Evolutionary conservation across 1,140 invertebrate species (phyloP).

Genomic region (Scaptomyza graminum): DNA sequence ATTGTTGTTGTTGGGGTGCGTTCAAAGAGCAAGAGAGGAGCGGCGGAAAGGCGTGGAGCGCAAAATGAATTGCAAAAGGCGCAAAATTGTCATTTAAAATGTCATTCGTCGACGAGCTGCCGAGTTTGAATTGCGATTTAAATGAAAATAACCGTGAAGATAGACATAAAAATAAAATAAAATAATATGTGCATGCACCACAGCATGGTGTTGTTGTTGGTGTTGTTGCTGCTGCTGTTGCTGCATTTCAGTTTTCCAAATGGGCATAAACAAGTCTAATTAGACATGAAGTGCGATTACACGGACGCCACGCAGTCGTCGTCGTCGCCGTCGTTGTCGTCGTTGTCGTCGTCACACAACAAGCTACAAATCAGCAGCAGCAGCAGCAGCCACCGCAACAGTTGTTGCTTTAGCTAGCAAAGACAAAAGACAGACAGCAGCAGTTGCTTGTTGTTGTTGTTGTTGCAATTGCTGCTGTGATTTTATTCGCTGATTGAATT

Average conservation of each 20-base stretch:
- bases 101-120: slow-evolving; percentile 56
- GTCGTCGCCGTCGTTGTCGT: slow-evolving; percentile 11
- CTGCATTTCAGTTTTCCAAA: slow-evolving; percentile 65
- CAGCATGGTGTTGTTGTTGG: slow-evolving; percentile 28
- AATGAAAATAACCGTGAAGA: slow-evolving; percentile 82
- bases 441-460: slow-evolving; percentile 29
- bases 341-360: slow-evolving; percentile 57
- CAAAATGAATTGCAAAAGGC: slow-evolving; percentile 53
- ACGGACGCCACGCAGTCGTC: slow-evolving; percentile 72
- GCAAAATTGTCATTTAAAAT: slow-evolving; percentile 81
- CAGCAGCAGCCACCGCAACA: slow-evolving; percentile 8
- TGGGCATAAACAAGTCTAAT: slow-evolving; percentile 82
- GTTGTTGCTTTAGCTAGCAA: slow-evolving; percentile 15
- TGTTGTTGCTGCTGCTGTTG: slow-evolving; percentile 28
- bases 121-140: slow-evolving; percentile 76
- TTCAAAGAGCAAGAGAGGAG: background rate
- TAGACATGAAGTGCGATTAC: slow-evolving; percentile 82
- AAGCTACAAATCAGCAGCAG: slow-evolving; percentile 54
- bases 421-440: slow-evolving; percentile 7
- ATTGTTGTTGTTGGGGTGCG: slow-evolving; percentile 5
- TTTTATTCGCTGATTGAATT: slow-evolving; percentile 72
- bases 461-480: slow-evolving; percentile 40
- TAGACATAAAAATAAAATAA: slow-evolving; percentile 55
- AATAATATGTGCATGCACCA: slow-evolving; percentile 40
- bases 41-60: slow-evolving; percentile 6